Base-by-base conservation (phyloP, 2,888 invertebrate species). In the Cosmia pyralina region DNA sequence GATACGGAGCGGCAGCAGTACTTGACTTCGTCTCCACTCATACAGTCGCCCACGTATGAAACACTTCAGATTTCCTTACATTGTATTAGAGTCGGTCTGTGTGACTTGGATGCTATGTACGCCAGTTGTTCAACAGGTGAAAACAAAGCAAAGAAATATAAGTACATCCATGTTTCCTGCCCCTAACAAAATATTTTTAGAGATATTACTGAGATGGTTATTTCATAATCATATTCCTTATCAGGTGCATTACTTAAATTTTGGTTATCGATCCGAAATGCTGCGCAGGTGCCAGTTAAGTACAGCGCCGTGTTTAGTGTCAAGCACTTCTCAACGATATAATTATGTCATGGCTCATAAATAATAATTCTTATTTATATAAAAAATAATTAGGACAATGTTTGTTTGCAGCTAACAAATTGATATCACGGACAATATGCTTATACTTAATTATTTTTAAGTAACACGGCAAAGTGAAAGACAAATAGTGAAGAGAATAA, bases 31-130 rank as follows among this genome's bases (percentile, higher is more conserved):
- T 53, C 17, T 38, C n/a, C 52, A 52, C 57, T 72, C 34, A 59
- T 17, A 57, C 44, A 52, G 15, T 44, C 48, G 48, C 62, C 41
- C 52, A 69, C 55, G 15, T 52, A 46, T 62, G 44, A 44, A 34
- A 13, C 81, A 69, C 65, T 79, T 81, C 46, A 79, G 76, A 75
- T 81, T 28, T 81, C 57, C 69, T 62, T 62, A 63, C 48, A 65
- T 44, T 64, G 50, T 78, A 69, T n/a, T 48, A 22, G 13, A 34
- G 38, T 55, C 10, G 41, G 64, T 50, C 53, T 65, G 48, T 19
- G 44, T 66, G 38, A 77, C 58, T 77, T 58, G 10, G 15, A 57
- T 19, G 19, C 13, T 28, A 50, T 55, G 4, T 17, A 4, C 11
- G 2, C 4, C 7, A 10, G 53, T 46, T 53, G n/a, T 46, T 46